Evolutionary conservation across 1,140 invertebrate genomes (phyloP).

Genomic region (Drosophila nikananu): DNA sequence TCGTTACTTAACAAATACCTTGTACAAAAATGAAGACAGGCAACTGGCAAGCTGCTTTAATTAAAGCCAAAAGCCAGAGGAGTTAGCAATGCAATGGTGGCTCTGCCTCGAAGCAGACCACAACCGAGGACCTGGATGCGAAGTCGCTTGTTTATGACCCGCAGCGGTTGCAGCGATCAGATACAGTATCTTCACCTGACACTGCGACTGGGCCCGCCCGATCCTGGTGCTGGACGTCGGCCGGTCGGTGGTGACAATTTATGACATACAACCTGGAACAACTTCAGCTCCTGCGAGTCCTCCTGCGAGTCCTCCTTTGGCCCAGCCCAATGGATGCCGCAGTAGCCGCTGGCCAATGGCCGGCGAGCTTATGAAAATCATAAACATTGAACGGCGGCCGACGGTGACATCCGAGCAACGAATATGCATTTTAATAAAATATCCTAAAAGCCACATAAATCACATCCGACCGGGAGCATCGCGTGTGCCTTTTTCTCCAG

Average conservation of each 20-base stretch:
- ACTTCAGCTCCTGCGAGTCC: conserved; percentile 24
- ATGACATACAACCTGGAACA: conserved; percentile 73
- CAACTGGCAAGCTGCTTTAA: conserved; percentile 77
- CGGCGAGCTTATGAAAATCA: conserved; percentile 83
- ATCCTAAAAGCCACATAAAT: conserved; percentile 85
- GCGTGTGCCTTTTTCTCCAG: conserved; percentile 30
- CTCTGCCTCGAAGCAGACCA: conserved; percentile 24
- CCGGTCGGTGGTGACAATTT: conserved; percentile 73
- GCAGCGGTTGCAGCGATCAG: conserved; percentile 73
- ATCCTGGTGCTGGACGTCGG: neutral
- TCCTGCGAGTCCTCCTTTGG: conserved; percentile 20
- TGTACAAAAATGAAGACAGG: conserved; percentile 64
- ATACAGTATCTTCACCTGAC: conserved; percentile 79
- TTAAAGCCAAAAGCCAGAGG: conserved; percentile 56
- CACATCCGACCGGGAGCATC: conserved; percentile 56
- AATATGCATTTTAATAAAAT: conserved; percentile 86
- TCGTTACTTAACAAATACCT: neutral
- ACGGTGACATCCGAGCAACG: conserved; percentile 83
- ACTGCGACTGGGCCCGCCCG: conserved; percentile 29
- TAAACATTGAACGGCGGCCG: conserved; percentile 74
- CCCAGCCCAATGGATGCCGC: conserved; percentile 37
- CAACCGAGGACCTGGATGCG: conserved; percentile 35
- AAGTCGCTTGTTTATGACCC: conserved; percentile 71
- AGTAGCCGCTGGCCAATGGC: conserved; percentile 51
- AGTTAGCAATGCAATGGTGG: conserved; percentile 32